Conservation (phyloP, 2,797 vertebrate species). For the Falco columbarius region DNA sequence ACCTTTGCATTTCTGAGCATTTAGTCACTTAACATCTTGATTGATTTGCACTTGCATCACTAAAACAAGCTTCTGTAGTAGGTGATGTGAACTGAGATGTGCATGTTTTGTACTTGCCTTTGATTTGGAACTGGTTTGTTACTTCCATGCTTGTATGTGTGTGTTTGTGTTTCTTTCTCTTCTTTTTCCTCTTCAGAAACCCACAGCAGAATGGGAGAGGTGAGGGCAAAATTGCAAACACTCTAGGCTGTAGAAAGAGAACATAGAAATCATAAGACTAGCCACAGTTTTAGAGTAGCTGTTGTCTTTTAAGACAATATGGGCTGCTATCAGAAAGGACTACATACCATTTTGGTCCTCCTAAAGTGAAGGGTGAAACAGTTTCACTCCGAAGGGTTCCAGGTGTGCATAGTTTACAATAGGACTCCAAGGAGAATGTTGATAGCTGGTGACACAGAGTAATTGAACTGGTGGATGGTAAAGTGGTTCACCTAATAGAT, state of each 20-base stretch:
- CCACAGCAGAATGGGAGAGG: background rate
- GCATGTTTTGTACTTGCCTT: background rate
- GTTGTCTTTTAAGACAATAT: background rate
- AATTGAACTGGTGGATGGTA: background rate
- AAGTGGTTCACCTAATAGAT: background rate
- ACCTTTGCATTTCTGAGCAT: background rate
- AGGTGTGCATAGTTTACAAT: background rate
- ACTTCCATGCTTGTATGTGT: background rate
- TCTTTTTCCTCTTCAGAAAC: background rate
- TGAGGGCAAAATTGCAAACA: background rate
- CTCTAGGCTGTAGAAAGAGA: background rate
- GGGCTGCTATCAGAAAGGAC: background rate
- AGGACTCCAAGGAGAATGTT: background rate
- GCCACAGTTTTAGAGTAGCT: background rate
- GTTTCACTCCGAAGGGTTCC: background rate
- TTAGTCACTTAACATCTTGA: background rate
- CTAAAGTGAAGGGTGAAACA: background rate
- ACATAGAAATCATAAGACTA: background rate
- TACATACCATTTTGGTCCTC: background rate
- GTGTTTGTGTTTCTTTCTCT: background rate
- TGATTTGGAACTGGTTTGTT: background rate
- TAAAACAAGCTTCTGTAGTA: background rate
- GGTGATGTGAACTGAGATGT: background rate
- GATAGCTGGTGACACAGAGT: background rate
- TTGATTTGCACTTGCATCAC: background rate